phyloP scores from a whole-genome alignment of 2,888 invertebrate genomes.

The Choristoneura rosaceana region DNA sequence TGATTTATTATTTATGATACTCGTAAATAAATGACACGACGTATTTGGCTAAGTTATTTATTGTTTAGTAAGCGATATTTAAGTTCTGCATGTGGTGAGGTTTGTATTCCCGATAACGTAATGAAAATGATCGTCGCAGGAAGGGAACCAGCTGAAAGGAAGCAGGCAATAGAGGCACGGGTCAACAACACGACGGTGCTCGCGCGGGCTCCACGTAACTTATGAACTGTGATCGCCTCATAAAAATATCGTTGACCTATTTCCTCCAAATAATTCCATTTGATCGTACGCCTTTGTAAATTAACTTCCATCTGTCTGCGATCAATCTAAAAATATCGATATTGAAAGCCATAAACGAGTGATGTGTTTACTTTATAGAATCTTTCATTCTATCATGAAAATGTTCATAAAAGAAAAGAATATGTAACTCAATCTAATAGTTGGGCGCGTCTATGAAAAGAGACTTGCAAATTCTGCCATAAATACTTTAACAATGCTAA shows the following conservation, averaged over 20 bases:
- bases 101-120: background rate
- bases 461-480: too few relatives aligned
- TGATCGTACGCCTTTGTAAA: conserved; percentile 25
- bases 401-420: background rate
- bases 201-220: background rate
- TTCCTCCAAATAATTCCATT: conserved; percentile 16
- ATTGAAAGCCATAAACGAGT: conserved; percentile 35
- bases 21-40: background rate
- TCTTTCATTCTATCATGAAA: conserved; percentile 10
- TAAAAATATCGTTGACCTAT: conserved; percentile 36
- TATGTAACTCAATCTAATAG: background rate
- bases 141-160: conserved; percentile 19
- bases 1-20: background rate
- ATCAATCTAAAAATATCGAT: conserved; percentile 35
- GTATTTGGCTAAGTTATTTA: background rate
- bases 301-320: conserved; percentile 21
- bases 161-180: conserved; percentile 32
- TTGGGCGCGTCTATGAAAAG: too few relatives aligned
- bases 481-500: too few relatives aligned
- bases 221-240: conserved; percentile 19
- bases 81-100: background rate
- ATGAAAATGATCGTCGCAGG: conserved; percentile 5
- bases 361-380: conserved; percentile 36
- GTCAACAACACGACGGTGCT: conserved; percentile 21
- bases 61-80: background rate